Evolutionary conservation across 2,888 invertebrate species (phyloP).

Genomic region (Argyra leucocephala): DNA sequence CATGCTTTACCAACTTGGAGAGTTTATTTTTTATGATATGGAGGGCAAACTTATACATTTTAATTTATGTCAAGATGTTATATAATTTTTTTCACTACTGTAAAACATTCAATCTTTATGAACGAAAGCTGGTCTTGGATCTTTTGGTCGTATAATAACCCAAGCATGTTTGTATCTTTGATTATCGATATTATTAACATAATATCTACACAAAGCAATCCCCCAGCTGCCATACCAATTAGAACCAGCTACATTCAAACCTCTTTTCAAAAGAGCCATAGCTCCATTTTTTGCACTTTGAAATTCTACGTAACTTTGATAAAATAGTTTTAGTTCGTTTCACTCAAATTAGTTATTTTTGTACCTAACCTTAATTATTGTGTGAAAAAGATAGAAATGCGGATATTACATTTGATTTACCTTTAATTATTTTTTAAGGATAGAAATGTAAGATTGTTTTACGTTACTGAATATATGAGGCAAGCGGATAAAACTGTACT

Average conservation of each 20-base stretch:
- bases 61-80: not conserved
- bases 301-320: not conserved
- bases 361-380: too few species aligned
- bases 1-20: too few species aligned
- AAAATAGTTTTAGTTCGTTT: too few species aligned
- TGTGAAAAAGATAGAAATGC: too few species aligned
- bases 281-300: constrained; percentile 30
- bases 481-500: too few species aligned
- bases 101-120: constrained; percentile 43
- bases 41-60: too few species aligned
- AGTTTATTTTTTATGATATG: too few species aligned
- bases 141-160: constrained; percentile 58
- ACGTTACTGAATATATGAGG: too few species aligned
- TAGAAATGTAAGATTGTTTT: too few species aligned
- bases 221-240: constrained; percentile 48
- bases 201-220: constrained; percentile 46
- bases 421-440: too few species aligned
- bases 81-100: not conserved
- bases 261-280: constrained; percentile 35
- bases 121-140: constrained; percentile 52
- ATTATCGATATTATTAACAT: constrained; percentile 55
- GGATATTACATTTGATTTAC: too few species aligned
- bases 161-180: constrained; percentile 54
- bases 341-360: too few species aligned
- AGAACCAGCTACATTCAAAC: constrained; percentile 58